These are phyloP conservation scores for Leptobrachium ailaonicum DNA, from an alignment of 2,113 vertebrate species.

Conservation along the genomic window DNA sequence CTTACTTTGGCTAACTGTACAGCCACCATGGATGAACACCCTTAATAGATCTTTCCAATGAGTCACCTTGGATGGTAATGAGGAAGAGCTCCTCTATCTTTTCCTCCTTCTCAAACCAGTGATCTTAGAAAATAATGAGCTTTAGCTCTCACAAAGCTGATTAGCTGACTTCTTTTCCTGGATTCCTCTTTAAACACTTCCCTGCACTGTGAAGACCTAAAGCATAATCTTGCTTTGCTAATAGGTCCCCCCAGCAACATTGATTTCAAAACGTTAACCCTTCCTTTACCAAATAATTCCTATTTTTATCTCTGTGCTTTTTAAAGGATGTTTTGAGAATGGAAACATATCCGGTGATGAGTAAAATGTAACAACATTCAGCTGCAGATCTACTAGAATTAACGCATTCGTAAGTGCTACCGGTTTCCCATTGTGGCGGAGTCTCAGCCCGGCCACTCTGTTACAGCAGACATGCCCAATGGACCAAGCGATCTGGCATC, in stretches of 20 bases:
- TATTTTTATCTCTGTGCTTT: too few species aligned
- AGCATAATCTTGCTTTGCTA: constrained; percentile 16
- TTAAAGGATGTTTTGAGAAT: too few species aligned
- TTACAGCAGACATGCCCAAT: too few species aligned
- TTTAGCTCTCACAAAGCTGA: constrained; percentile 33
- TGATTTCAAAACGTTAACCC: not conserved
- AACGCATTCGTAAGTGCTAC: too few species aligned
- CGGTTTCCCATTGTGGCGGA: too few species aligned
- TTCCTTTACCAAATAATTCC: not conserved
- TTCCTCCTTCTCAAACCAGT: constrained; percentile 7
- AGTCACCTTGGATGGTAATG: constrained; percentile 27
- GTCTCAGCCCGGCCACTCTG: too few species aligned
- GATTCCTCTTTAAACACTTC: constrained; percentile 21
- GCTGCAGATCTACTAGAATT: too few species aligned
- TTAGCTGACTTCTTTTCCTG: constrained; percentile 33
- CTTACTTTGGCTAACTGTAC: too few species aligned
- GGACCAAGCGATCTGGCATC: too few species aligned
- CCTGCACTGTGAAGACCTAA: not conserved
- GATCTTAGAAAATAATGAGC: constrained; percentile 27
- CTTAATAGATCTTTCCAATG: not conserved
- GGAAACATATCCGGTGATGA: too few species aligned
- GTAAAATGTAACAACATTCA: too few species aligned
- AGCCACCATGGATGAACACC: too few species aligned
- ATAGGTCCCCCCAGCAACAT: not conserved
- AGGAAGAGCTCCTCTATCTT: not conserved